A percentile compares a stretch with the other conserved stretches of the same genome.
phyloP scores from a whole-genome alignment of 2,113 vertebrate species.

The Varanus komodoensis region DNA sequence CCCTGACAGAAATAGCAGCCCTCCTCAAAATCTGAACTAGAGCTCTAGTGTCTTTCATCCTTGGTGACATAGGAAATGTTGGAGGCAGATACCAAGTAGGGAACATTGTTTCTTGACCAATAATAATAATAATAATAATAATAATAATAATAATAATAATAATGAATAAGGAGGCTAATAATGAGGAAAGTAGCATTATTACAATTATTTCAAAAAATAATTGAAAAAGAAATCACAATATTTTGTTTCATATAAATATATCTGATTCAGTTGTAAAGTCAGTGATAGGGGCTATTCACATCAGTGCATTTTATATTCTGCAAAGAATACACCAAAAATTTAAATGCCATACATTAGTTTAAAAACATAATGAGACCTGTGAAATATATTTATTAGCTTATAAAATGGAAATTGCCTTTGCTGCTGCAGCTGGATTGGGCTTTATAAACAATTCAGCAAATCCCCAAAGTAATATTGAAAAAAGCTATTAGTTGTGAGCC shows the following conservation, averaged over 20 bases:
- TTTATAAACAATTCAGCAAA: constrained; percentile 72
- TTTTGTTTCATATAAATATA: background rate
- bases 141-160: too few relatives aligned
- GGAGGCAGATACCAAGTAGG: background rate
- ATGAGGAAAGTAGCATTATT: too few relatives aligned
- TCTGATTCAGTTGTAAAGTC: background rate
- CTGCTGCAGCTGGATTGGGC: constrained; percentile 68
- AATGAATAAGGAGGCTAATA: too few relatives aligned
- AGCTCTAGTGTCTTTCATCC: background rate
- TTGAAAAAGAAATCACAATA: background rate
- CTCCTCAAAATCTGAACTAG: background rate
- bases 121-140: too few relatives aligned
- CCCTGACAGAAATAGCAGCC: background rate
- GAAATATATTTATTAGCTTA: constrained; percentile 74
- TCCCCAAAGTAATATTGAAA: constrained; percentile 69
- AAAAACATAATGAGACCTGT: constrained; percentile 71
- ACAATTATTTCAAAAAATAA: background rate
- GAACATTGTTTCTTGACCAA: background rate
- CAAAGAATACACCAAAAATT: constrained; percentile 40
- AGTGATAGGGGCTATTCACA: background rate
- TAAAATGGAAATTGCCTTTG: constrained; percentile 67
- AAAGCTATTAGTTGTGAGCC: constrained; percentile 59
- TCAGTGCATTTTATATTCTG: background rate
- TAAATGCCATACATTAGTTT: constrained; percentile 69
- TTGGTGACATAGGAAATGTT: background rate